A percentile compares a stretch with the other conserved stretches of the same genome.
Conservation (phyloP, 2,888 invertebrate genomes). For the Girardia tigrina region DNA sequence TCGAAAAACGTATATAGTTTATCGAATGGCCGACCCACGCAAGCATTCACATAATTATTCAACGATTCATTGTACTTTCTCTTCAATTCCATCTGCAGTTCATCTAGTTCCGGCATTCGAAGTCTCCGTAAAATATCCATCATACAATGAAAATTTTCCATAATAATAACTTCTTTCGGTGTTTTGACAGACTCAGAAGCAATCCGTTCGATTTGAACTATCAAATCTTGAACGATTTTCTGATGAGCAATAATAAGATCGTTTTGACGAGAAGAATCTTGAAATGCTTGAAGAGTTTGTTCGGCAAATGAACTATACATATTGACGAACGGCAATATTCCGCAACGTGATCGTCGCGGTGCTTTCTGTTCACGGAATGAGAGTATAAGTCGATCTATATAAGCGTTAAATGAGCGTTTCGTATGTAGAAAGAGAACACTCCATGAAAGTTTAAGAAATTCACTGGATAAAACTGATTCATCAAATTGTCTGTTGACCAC, state of each 20-base stretch:
- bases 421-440: background rate
- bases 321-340: background rate
- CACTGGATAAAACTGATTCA: background rate
- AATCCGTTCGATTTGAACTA: slow-evolving; percentile 66
- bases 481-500: background rate
- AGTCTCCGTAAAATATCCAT: background rate
- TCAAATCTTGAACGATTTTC: slow-evolving; percentile 60
- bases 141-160: slow-evolving; percentile 49
- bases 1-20: slow-evolving; percentile 87
- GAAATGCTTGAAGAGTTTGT: slow-evolving; percentile 73
- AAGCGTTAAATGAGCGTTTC: background rate
- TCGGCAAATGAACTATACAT: slow-evolving; percentile 57
- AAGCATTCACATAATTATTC: slow-evolving; percentile 75
- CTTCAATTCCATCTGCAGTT: slow-evolving; percentile 74
- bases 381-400: background rate
- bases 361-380: background rate
- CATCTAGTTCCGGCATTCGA: slow-evolving; percentile 56
- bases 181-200: slow-evolving; percentile 74
- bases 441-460: background rate
- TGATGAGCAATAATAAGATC: slow-evolving; percentile 48
- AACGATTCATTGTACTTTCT: slow-evolving; percentile 75
- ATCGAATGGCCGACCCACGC: slow-evolving; percentile 80
- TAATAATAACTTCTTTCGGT: slow-evolving; percentile 75
- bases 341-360: background rate
- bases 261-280: slow-evolving; percentile 62